These are phyloP conservation scores for Pygoscelis antarcticus DNA, from an alignment of 2,113 vertebrate genomes.

Conservation along the genomic window DNA sequence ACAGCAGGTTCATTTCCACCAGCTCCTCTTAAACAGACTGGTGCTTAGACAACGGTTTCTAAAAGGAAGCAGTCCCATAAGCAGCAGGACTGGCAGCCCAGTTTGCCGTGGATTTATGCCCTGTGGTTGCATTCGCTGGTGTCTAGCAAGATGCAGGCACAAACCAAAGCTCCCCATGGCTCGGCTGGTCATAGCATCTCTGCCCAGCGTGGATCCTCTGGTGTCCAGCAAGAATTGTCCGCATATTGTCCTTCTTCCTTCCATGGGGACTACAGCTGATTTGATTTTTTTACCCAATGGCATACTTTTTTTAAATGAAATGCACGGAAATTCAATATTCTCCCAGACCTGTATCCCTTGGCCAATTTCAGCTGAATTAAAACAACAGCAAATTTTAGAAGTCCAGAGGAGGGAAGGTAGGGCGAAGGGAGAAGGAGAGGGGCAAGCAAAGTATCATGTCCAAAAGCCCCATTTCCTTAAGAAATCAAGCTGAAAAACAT, in stretches of 20 bases:
- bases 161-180: background rate
- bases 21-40: background rate
- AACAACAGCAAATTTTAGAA: background rate
- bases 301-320: background rate
- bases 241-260: background rate
- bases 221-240: background rate
- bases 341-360: background rate
- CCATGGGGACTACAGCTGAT: background rate
- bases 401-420: background rate
- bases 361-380: background rate
- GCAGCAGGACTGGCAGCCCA: background rate
- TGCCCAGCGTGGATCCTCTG: background rate
- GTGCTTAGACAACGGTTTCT: background rate
- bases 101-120: background rate
- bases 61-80: background rate
- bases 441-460: background rate
- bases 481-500: background rate
- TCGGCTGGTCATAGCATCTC: background rate
- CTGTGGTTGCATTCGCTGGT: background rate
- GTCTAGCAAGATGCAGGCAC: background rate
- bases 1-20: background rate
- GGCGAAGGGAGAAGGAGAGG: accelerated
- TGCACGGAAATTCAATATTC: accelerated
- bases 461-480: background rate
- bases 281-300: background rate